These are phyloP conservation scores for Yasuhikotakia modesta DNA, from an alignment of 2,797 vertebrate species.

Conservation along the genomic window DNA sequence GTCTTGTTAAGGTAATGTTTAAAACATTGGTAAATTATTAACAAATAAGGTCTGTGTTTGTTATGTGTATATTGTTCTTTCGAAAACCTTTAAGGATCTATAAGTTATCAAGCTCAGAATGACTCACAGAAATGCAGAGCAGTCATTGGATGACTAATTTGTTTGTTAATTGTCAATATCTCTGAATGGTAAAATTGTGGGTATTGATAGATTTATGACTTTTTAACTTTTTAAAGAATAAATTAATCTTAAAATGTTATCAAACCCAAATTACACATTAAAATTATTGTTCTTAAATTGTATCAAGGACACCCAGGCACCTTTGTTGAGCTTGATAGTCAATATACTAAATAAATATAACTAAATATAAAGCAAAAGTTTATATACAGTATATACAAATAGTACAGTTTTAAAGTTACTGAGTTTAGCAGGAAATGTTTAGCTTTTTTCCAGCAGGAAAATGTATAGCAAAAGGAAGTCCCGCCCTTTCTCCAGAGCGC, in stretches of 20 bases:
- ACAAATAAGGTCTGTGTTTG: slow-evolving; percentile 55
- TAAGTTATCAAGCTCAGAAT: no score
- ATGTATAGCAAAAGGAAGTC: no score
- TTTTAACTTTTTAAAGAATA: not conserved
- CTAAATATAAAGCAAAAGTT: no score
- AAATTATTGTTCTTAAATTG: not conserved
- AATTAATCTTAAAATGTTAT: no score
- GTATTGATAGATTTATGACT: not conserved
- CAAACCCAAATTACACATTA: no score
- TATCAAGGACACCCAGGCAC: not conserved
- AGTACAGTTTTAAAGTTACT: no score
- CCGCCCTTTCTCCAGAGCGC: no score
- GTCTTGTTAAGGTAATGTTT: slow-evolving; percentile 13
- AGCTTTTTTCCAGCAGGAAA: no score
- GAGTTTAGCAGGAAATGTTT: not conserved
- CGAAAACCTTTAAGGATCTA: no score
- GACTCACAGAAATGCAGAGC: not conserved
- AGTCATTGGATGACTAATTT: not conserved
- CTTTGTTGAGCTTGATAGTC: not conserved
- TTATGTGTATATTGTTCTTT: no score
- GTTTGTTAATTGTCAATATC: not conserved
- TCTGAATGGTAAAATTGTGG: not conserved
- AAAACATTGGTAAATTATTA: slow-evolving; percentile 55
- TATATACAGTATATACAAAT: no score
- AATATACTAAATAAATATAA: not conserved